Base-by-base conservation (phyloP, 2,113 vertebrate genomes). In the Pseudois nayaur region DNA sequence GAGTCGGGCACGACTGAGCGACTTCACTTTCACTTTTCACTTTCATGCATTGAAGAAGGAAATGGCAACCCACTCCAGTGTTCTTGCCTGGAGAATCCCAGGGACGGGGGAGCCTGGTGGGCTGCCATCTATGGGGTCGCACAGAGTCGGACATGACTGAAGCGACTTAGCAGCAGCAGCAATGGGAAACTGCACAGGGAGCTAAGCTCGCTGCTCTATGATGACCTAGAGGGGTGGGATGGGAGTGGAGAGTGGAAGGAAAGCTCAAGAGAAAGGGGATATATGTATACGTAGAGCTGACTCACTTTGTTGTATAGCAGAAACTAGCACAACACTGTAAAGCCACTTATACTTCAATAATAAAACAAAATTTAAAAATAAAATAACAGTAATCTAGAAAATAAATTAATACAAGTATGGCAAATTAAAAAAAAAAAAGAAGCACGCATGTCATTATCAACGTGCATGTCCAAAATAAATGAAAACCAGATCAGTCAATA, bases 1-100 rank as follows among this genome's bases (percentile, higher is more conserved):
- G 23, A 59, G 57, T 59, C 10, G 0, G 10, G 1, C 23, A 59
- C 23, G 10, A 59, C 9, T 59, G 4, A 27, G 1, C 4, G 0
- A 59, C 57, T 59, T 59, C 57, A 27, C 57, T 59, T 59, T 12
- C 57, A 12, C 57, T 59, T 59, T 12, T 59, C 57, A 59, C 57
- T 27, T 27, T 27, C 10, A 27, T 11, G 57, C 10, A 27, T 2
- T 27, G 25, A 25, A 59, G 57, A 59, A 59, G 25, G 57, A 59
- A 27, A 59, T 59, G 57, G 57, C 57, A 59, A 27, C 57, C 25
- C 4, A 59, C 10, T 59, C 57, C 57, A 59, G 57, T 27, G 57
- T 59, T 59, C 57, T 59, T 59, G 57, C 57, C 57, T 59, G 25
- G 25, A 59, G 57, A 59, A 59, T 59, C 25, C 25, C 25, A 12